Conservation (phyloP, 2,888 invertebrate genomes). For the Luperina testacea region DNA sequence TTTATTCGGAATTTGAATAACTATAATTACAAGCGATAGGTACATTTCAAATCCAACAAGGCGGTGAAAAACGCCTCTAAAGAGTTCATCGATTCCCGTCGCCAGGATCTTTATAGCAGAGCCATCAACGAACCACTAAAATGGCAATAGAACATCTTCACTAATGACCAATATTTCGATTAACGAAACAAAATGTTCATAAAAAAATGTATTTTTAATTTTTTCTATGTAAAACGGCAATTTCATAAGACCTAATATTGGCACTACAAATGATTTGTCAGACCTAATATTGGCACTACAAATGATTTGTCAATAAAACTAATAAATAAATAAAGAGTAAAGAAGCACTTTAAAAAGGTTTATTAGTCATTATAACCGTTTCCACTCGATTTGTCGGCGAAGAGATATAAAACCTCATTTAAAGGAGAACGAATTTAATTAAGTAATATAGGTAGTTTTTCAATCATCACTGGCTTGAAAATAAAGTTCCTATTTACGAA, state of each 20-base stretch:
- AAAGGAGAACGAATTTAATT: slow-evolving; percentile 38
- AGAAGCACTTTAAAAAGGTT: slow-evolving; percentile 46
- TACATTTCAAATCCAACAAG: no score
- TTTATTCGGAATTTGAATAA: no score
- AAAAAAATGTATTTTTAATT: no score
- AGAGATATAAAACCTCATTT: slow-evolving; percentile 44
- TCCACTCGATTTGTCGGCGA: slow-evolving; percentile 31
- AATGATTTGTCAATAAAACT: slow-evolving; percentile 31
- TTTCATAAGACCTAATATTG: slow-evolving; percentile 4
- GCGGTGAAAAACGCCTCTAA: no score
- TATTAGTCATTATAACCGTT: slow-evolving; percentile 49
- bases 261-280: slow-evolving; percentile 24
- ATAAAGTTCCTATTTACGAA: background rate
- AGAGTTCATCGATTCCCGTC: no score
- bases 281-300: slow-evolving; percentile 13
- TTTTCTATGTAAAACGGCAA: no score
- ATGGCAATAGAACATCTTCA: no score
- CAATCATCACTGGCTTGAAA: slow-evolving; percentile 28
- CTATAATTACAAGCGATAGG: no score
- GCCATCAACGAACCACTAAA: no score
- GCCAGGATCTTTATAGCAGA: no score
- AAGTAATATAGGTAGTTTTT: slow-evolving; percentile 37
- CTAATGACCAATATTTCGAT: no score
- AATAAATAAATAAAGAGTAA: slow-evolving; percentile 45
- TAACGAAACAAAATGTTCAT: no score